phyloP scores from a whole-genome alignment of 2,797 vertebrate species.

The Pseudocheirus occidentalis region DNA sequence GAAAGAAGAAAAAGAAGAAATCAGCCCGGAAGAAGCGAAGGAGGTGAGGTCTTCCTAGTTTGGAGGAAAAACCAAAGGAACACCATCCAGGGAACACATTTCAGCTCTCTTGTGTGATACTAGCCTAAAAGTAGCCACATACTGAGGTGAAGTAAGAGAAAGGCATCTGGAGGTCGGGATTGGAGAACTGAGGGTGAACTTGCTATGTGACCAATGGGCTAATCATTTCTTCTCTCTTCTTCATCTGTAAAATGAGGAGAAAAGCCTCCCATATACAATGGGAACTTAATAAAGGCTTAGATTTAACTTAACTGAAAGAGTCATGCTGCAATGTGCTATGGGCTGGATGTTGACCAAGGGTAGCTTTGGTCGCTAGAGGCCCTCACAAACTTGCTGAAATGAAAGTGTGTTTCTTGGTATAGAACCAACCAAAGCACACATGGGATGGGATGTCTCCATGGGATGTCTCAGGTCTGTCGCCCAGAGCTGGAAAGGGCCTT shows the following conservation, averaged over 20 bases:
- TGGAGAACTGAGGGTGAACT: not conserved
- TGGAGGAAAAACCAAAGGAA: not conserved
- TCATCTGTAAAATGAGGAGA: not conserved
- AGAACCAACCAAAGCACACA: not conserved
- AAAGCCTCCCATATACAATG: not conserved
- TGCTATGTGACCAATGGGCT: not conserved
- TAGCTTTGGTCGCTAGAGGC: not conserved
- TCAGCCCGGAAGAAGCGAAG: constrained; percentile 92
- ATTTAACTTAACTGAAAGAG: not conserved
- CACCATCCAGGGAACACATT: not conserved
- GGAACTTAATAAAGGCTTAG: not conserved
- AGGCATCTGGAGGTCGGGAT: not conserved
- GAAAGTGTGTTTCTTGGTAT: not conserved
- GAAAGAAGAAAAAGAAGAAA: constrained; percentile 98
- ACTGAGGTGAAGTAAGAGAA: not conserved
- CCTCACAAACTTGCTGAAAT: not conserved
- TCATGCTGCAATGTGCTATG: not conserved
- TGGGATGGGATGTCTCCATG: not conserved
- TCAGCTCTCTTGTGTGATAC: not conserved
- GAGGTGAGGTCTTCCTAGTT: constrained; percentile 85
- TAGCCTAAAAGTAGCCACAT: not conserved
- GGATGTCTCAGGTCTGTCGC: not conserved
- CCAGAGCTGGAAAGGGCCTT: not conserved
- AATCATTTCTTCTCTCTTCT: not conserved
- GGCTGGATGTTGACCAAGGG: not conserved